These are phyloP conservation scores for Nothoprocta pentlandii DNA, from an alignment of 2,113 vertebrate species.

Conservation along the genomic window DNA sequence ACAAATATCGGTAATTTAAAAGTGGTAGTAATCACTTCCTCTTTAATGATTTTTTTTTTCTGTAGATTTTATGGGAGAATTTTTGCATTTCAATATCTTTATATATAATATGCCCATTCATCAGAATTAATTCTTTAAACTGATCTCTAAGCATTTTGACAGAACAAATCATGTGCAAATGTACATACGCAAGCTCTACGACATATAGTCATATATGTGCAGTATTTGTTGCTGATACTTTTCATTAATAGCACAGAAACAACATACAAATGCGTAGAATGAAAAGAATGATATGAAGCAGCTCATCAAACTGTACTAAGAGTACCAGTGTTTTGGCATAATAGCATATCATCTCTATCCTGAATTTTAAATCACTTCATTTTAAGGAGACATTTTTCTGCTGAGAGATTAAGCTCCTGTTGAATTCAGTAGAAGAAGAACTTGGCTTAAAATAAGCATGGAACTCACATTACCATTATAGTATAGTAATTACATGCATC, in stretches of 20 bases:
- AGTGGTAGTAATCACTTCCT: neutral
- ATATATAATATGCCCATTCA: neutral
- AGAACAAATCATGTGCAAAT: neutral
- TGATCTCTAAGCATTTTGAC: neutral
- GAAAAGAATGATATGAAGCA: neutral
- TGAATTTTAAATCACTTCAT: neutral
- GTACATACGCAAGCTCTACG: neutral
- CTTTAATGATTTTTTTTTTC: neutral
- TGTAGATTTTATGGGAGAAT: neutral
- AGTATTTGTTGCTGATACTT: neutral
- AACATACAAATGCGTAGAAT: neutral
- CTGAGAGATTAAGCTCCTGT: neutral
- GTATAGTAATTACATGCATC: slow-evolving; percentile 2
- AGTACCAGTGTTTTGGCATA: neutral
- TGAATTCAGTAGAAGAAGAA: neutral
- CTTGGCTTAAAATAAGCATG: slow-evolving; percentile 2
- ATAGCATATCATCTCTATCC: neutral
- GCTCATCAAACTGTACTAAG: neutral
- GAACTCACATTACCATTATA: slow-evolving; percentile 13
- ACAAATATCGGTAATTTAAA: neutral
- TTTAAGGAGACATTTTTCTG: neutral
- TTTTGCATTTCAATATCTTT: neutral
- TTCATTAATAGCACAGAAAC: neutral
- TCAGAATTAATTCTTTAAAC: neutral
- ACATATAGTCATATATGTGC: neutral